Base-by-base conservation (phyloP, 2,113 vertebrate species). In the Lathamus discolor region DNA sequence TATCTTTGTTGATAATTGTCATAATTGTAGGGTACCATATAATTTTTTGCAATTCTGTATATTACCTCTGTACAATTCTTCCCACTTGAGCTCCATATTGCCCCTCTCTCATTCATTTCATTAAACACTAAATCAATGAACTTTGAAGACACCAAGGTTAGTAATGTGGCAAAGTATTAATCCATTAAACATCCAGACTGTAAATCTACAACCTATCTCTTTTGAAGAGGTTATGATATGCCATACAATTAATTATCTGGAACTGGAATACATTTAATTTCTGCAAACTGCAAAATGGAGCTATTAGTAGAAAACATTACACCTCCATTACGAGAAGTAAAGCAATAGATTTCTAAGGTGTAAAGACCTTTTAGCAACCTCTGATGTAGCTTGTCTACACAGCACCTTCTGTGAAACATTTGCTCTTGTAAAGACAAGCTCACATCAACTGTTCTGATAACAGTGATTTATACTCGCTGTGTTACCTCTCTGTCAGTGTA, bases 81-180 rank as follows among this genome's bases (percentile, higher is more conserved):
- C 37, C 19, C n/a, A 44, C 35, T 27, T 70, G 44, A 95, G 52
- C 33, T 80, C 17, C 31, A 14, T 41, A 48, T 69, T 57, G n/a
- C 57, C 67, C 76, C 88, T 73, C 85, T 86, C 70, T 63, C 59
- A 63, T 90, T 92, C 8, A 15, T 82, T 90, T 88, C 83, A 84
- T 91, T 92, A 91, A 92, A 72, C 83, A 70, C 49, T 92, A 80
- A 91, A 86, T 96, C 90, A 86, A 57, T 86, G 73, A 95, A 92
- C 83, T 86, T 91, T 74, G 91, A 76, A 44, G 48, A 78, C 10
- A 22, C 61, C 25, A 68, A 88, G 81, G 76, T 93, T 95, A 76
- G 44, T 79, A 80, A 88, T 64, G 75, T 89, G 61, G 94, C 82
- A 90, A 90, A 94, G 77, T 35, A 86, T 62, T 87, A 88, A 93